Percentiles rank a stretch among this genome's conserved stretches.
phyloP scores from a whole-genome alignment of 2,113 vertebrate genomes.

The Athene cunicularia region DNA sequence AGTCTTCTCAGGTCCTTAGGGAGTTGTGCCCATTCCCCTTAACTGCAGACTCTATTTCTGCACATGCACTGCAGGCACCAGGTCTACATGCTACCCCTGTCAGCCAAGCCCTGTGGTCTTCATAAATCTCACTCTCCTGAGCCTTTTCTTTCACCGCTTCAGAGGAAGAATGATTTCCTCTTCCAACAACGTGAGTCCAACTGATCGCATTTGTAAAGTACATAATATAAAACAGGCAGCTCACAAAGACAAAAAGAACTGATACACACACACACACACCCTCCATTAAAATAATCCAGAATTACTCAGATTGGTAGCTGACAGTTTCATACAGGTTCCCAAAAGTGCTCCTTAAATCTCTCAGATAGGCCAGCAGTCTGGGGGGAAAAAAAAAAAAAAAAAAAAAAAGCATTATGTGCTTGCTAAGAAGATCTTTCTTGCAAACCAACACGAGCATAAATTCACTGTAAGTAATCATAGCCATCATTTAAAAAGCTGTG shows the following conservation, averaged over 20 bases:
- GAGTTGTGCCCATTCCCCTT: fast-evolving
- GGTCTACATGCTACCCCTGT: background rate
- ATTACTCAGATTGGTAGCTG: background rate
- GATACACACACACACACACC: background rate
- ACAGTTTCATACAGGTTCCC: background rate
- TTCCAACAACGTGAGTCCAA: background rate
- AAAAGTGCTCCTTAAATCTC: background rate
- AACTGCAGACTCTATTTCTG: background rate
- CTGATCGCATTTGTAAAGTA: background rate
- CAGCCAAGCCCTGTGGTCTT: background rate
- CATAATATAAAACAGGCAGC: background rate
- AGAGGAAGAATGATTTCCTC: background rate
- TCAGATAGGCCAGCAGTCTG: background rate
- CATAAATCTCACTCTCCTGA: background rate
- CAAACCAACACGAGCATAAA: background rate
- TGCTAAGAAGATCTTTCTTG: background rate
- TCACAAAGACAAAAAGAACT: background rate
- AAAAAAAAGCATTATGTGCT: background rate
- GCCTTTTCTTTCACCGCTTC: background rate
- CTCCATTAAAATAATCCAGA: background rate
- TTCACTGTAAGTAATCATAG: background rate
- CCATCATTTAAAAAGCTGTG: background rate
- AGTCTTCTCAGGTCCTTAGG: background rate
- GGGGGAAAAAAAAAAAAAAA: no score
- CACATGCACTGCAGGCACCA: background rate